phyloP scores from a whole-genome alignment of 2,113 vertebrate genomes.

The Halcyon senegalensis region DNA sequence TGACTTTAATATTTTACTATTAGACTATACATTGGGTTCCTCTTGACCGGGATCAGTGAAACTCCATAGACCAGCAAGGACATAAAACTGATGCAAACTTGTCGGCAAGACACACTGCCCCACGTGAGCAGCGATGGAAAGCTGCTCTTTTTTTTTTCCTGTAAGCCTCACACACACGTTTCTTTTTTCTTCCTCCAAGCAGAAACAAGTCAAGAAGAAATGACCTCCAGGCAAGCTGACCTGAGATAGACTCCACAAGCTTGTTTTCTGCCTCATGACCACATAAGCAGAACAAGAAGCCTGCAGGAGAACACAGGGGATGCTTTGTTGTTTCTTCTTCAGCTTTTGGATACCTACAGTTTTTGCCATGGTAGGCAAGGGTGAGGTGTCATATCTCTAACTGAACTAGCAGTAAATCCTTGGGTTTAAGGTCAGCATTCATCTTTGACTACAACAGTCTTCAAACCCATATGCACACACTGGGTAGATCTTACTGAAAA shows the following conservation, averaged over 20 bases:
- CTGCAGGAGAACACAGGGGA: neutral
- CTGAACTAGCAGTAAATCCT: neutral
- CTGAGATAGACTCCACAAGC: neutral
- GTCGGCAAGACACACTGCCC: neutral
- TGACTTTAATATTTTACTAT: neutral
- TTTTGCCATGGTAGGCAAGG: neutral
- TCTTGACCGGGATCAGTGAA: neutral
- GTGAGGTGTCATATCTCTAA: neutral
- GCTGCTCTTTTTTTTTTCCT: neutral
- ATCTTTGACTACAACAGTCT: neutral
- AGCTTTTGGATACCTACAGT: neutral
- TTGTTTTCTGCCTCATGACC: neutral
- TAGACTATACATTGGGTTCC: neutral
- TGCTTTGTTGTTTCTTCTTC: neutral
- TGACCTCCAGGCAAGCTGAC: neutral
- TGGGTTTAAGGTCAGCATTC: neutral
- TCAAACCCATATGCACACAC: accelerated
- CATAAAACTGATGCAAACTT: neutral
- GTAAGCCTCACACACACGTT: neutral
- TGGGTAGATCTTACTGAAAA: neutral
- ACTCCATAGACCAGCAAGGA: neutral
- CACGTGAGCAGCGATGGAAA: neutral
- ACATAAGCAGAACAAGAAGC: neutral
- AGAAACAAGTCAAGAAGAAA: neutral
- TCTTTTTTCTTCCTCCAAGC: neutral